These are phyloP conservation scores for Nycticorax nycticorax DNA, from an alignment of 2,113 vertebrate genomes.

Conservation along the genomic window DNA sequence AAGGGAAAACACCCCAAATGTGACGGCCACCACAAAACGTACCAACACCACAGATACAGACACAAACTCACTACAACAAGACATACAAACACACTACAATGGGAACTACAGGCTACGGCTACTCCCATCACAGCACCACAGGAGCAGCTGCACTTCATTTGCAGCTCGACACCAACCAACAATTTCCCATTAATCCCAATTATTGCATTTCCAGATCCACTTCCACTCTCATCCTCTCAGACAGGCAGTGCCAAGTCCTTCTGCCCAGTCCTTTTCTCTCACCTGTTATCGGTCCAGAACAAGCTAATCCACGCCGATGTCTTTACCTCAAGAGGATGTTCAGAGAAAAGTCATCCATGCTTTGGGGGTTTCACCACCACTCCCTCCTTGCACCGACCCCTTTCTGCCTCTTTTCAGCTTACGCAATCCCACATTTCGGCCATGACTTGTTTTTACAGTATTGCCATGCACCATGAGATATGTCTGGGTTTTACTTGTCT, in stretches of 20 bases:
- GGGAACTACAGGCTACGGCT: not conserved
- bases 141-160: not conserved
- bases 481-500: not conserved
- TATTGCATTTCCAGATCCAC: not conserved
- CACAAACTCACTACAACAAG: not conserved
- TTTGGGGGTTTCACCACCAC: not conserved
- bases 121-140: not conserved
- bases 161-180: not conserved
- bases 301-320: not conserved
- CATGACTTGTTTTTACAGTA: not conserved
- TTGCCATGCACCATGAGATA: not conserved
- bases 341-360: not conserved
- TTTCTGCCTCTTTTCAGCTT: not conserved
- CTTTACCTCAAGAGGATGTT: not conserved
- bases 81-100: not conserved
- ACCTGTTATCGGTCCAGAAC: not conserved
- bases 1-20: fast-evolving
- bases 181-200: not conserved
- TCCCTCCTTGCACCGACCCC: not conserved
- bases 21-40: not conserved
- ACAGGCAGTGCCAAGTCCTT: not conserved
- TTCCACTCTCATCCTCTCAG: not conserved
- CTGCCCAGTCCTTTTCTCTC: not conserved
- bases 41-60: not conserved
- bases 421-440: not conserved